Percentiles rank a stretch among this genome's conserved stretches.
phyloP scores from a whole-genome alignment of 1,140 invertebrate species.

The Drosophila oshimai region DNA sequence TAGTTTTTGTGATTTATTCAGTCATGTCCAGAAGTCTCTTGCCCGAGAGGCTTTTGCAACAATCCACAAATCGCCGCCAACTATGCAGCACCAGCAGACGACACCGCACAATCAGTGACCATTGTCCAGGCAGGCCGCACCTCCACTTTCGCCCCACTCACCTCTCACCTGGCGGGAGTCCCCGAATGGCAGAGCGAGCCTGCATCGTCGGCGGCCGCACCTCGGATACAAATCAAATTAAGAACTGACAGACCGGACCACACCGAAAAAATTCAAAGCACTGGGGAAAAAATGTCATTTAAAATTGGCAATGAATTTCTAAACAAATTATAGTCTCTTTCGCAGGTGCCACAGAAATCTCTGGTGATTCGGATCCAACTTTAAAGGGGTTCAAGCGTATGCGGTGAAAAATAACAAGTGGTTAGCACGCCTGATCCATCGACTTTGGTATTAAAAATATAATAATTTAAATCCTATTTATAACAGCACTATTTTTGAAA shows the following conservation, averaged over 20 bases:
- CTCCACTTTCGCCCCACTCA: neutral
- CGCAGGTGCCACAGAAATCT: too few relatives aligned
- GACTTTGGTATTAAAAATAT: too few relatives aligned
- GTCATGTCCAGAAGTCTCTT: constrained; percentile 13
- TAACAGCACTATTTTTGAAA: too few relatives aligned
- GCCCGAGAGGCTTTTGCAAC: neutral
- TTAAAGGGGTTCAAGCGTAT: too few relatives aligned
- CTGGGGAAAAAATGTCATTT: neutral
- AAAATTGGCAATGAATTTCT: too few relatives aligned
- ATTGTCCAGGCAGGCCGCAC: constrained; percentile 29
- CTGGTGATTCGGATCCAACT: too few relatives aligned
- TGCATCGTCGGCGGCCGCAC: constrained; percentile 42
- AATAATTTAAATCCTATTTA: too few relatives aligned
- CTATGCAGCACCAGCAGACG: constrained; percentile 23
- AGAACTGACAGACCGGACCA: constrained; percentile 38
- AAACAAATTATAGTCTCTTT: too few relatives aligned
- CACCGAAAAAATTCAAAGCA: neutral
- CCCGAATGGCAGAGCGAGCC: constrained; percentile 28
- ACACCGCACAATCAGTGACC: constrained; percentile 38
- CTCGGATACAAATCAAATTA: constrained; percentile 55
- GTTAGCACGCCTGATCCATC: too few relatives aligned
- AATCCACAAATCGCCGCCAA: constrained; percentile 11
- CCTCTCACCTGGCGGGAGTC: constrained; percentile 22
- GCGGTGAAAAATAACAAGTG: too few relatives aligned
- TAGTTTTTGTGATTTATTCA: constrained; percentile 8